These are phyloP conservation scores for Gymnorhina tibicen DNA, from an alignment of 2,113 vertebrate genomes.

Conservation along the genomic window DNA sequence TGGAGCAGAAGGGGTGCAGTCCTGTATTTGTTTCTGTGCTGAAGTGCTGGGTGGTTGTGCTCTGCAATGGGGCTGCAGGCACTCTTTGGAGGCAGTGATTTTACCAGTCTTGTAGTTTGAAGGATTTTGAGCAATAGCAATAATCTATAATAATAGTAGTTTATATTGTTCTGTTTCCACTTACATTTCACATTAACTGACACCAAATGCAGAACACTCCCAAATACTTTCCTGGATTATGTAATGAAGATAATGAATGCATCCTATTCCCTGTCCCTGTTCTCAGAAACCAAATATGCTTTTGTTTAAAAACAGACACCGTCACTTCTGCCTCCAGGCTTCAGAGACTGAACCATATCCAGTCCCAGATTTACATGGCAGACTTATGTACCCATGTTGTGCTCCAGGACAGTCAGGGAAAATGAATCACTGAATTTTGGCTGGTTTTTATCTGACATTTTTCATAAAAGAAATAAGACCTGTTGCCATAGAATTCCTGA, in stretches of 20 bases:
- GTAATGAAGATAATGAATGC: conserved; percentile 28
- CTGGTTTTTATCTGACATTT: not conserved
- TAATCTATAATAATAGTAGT: not conserved
- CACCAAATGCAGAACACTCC: conserved; percentile 49
- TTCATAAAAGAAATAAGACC: not conserved
- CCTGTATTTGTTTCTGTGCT: not conserved
- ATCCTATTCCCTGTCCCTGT: conserved; percentile 34
- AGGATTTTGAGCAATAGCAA: not conserved
- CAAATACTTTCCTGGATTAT: conserved; percentile 53
- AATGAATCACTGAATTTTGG: conserved; percentile 47
- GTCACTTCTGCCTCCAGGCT: conserved; percentile 10
- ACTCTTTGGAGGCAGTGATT: not conserved
- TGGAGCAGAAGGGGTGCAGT: not conserved
- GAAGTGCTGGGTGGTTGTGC: accelerated
- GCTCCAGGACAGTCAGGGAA: not conserved
- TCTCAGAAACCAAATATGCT: conserved; percentile 60
- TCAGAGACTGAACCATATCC: conserved; percentile 27
- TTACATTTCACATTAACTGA: conserved; percentile 20
- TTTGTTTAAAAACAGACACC: conserved; percentile 36
- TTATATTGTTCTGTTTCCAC: conserved; percentile 10
- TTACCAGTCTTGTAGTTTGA: not conserved
- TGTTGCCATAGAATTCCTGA: conserved; percentile 36
- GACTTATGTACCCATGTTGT: not conserved
- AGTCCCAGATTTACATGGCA: conserved; percentile 18
- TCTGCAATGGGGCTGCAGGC: not conserved